Conservation (phyloP, 2,113 vertebrate species). For the Oreotragus oreotragus region DNA sequence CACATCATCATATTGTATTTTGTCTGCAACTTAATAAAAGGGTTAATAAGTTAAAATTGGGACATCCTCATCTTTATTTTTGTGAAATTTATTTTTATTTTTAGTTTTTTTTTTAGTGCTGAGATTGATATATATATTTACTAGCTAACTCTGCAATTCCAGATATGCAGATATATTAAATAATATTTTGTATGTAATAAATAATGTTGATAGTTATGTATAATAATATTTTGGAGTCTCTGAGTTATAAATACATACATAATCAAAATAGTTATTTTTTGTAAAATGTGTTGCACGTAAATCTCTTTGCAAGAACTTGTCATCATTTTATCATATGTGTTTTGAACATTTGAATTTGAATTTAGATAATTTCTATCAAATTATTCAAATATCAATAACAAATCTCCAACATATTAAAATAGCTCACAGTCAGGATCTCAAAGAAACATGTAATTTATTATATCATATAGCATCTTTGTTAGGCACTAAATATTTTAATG, state of each 20-base stretch:
- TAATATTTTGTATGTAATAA: slow-evolving; percentile 17
- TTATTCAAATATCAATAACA: slow-evolving; percentile 17
- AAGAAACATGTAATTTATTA: background rate
- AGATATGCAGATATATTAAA: background rate
- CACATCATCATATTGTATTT: background rate
- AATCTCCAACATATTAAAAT: slow-evolving; percentile 8
- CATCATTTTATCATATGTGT: background rate
- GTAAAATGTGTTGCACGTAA: background rate
- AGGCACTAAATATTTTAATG: slow-evolving; percentile 24
- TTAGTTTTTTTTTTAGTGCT: background rate
- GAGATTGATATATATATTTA: background rate
- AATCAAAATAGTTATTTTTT: background rate
- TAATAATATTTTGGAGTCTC: background rate
- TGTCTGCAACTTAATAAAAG: background rate
- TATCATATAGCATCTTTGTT: background rate
- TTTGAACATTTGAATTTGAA: slow-evolving; percentile 8
- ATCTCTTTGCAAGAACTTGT: background rate
- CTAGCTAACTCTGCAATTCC: background rate
- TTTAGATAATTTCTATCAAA: background rate
- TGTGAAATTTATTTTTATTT: background rate
- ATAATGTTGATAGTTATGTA: background rate
- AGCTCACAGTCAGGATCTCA: background rate
- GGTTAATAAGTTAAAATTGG: background rate
- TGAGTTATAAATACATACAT: background rate
- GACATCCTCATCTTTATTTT: background rate